phyloP scores from a whole-genome alignment of 2,113 vertebrate genomes.

The Gambusia affinis region DNA sequence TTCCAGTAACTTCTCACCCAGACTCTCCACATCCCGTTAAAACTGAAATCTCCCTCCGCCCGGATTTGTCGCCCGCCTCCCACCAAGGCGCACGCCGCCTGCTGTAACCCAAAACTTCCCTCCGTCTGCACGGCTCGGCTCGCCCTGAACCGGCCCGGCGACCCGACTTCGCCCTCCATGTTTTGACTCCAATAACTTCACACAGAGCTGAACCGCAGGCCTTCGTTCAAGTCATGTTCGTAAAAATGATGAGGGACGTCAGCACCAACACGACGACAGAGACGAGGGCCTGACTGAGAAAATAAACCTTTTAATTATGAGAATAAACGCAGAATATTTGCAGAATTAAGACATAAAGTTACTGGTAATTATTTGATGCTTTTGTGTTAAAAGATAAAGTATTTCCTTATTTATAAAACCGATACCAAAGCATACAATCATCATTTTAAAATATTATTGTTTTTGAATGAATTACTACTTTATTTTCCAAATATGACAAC shows the following conservation, averaged over 20 bases:
- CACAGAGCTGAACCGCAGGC: slow-evolving; percentile 54
- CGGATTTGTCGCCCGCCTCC: slow-evolving; percentile 45
- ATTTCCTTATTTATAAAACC: too few relatives aligned
- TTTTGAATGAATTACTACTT: too few relatives aligned
- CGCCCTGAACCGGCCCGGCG: slow-evolving; percentile 22
- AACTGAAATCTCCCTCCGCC: slow-evolving; percentile 39
- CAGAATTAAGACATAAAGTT: too few relatives aligned
- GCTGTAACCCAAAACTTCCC: slow-evolving; percentile 63
- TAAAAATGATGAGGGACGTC: slow-evolving; percentile 38
- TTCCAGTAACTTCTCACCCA: slow-evolving; percentile 3
- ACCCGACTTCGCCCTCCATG: slow-evolving; percentile 55
- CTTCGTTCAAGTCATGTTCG: slow-evolving; percentile 18
- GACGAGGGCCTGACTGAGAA: too few relatives aligned
- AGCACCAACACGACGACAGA: too few relatives aligned
- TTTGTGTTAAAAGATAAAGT: too few relatives aligned
- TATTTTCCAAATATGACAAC: too few relatives aligned
- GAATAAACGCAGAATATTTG: too few relatives aligned
- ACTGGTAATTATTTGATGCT: too few relatives aligned
- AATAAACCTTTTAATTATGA: too few relatives aligned
- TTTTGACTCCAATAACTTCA: slow-evolving; percentile 70
- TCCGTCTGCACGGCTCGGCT: slow-evolving; percentile 32
- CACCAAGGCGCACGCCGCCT: slow-evolving; percentile 4
- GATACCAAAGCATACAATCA: too few relatives aligned
- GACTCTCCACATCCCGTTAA: slow-evolving; percentile 11
- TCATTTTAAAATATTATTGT: too few relatives aligned